Evolutionary conservation across 2,797 vertebrate species (phyloP), one percentile per base, ranked within the genome.

Genomic region (Malacoctenus gilli): DNA sequence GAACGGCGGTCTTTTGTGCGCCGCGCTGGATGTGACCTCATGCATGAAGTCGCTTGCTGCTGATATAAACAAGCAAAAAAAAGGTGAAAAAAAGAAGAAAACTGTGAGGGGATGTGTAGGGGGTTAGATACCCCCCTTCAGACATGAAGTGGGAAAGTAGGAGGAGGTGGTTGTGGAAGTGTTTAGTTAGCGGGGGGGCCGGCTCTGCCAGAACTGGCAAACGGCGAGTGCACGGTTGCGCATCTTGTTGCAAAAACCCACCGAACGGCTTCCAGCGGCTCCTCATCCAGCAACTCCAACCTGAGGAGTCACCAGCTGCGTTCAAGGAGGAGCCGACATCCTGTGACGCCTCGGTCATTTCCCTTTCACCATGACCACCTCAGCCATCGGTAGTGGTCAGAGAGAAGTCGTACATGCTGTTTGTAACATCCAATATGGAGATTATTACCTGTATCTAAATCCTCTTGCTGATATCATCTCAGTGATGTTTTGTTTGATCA

Each of bases 1-100:
- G 59, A 76, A 63, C 75, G 60, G 39, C 51, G 57, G 59, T 72
- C 72, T 73, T n/a, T 76, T 64, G 61, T 84, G 63, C 41, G 49
- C 48, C 13, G 4, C 2, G 14, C 69, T 82, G 63, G 57, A 73
- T 80, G 75, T 64, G 60, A 54, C 22, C 32, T 80, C 71, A 82
- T 77, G 79, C 80, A 60, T 83, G 61, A 72, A 83, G 64, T 73
- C 53, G 69, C 48, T 64, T 28, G 41, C 55, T 57, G 44, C 70
- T 71, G 79, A 84, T 76, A 81, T 56, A 81, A 77, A 85, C 74
- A 76, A 64, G 51, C 18, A 67, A 77, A 74, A 43, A 19, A 25
- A 3, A 15, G 19, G 15, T n/a, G 8, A 20, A 28, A 21, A 20
- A 16, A 44, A 22, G 42, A 48, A 41, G 13, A 50, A 35, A 10